Evolutionary conservation across 2,888 invertebrate species (phyloP), one percentile per base, ranked within the genome.

Genomic region (Sinohyriopsis cumingii): DNA sequence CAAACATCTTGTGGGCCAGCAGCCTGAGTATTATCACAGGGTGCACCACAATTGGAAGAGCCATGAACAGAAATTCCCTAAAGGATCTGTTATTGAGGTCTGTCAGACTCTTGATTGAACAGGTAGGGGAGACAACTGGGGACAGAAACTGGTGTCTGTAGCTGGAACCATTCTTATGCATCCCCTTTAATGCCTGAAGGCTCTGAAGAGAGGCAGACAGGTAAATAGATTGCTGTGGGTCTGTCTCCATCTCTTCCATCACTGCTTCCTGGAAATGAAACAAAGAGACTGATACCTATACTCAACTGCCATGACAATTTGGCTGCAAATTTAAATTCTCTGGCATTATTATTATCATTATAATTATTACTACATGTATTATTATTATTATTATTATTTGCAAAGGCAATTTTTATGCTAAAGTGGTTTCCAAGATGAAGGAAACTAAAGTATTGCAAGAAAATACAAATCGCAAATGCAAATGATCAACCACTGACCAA

Each of bases 1-100:
- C 92, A 69, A 92, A 91, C 72, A 92, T 88, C 70, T 92, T 90
- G 84, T 93, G 92, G 71, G 92, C 91, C 54, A 93, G 89, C 63
- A 93, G 89, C 28, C 93, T 88, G 59, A 93, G 86, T 57, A 93
- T 88, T 65, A 93, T 91, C 55, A 92, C 89, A 2, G 93, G 92
- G 83, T 92, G 92, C 65, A 92, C 90, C 18, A 92, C 89, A 77
- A 91, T 88, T 3, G 92, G 92, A 71, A 92, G 88, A 18, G 87
- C 86, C 72, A 86, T 84, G 60, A 89, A 82, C 19, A 89, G 80
- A 66, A 85, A 84, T 63, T 88, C 88, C 20, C 86, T 71, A 71
- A 89, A 84, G 9, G 85, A 78, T 56, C 79, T 81, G 53, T 78
- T 75, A 55, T 83, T 78, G 9, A 84, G 75, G 20, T 83, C 79